phyloP scores from a whole-genome alignment of 2,797 vertebrate species.

The Eremophila alpestris region DNA sequence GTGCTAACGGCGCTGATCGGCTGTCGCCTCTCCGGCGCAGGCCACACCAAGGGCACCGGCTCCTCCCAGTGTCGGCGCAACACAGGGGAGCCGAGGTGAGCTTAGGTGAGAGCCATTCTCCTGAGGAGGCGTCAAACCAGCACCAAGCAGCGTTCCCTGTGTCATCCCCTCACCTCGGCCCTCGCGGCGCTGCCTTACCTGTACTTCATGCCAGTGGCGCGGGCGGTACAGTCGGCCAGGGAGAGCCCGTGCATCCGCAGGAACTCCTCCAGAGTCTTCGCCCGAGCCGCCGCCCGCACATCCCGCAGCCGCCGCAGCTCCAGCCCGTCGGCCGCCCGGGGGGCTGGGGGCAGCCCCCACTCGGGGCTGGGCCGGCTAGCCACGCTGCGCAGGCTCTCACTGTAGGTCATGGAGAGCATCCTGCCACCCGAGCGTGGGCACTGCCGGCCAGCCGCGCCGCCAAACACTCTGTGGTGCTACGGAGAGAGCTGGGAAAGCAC shows the following conservation, averaged over 20 bases:
- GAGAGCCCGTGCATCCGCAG: constrained; percentile 94
- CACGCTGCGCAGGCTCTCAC: constrained; percentile 93
- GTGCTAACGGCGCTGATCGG: not conserved
- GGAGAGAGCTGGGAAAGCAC: constrained; percentile 18
- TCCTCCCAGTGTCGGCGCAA: not conserved
- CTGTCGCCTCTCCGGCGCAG: not conserved
- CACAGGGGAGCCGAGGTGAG: not conserved
- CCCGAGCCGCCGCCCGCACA: constrained; percentile 88
- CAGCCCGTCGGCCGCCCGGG: constrained; percentile 83
- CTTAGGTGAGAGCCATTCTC: not conserved
- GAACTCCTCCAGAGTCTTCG: constrained; percentile 96
- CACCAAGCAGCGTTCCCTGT: not conserved
- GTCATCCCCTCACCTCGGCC: not conserved
- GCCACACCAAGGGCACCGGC: not conserved
- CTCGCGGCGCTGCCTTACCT: constrained; percentile 83
- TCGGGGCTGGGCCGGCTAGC: constrained; percentile 93
- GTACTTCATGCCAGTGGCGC: constrained; percentile 95
- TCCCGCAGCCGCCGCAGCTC: constrained; percentile 92
- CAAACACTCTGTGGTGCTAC: not conserved
- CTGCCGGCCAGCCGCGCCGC: constrained; percentile 75
- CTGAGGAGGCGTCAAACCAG: not conserved
- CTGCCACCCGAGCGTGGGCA: constrained; percentile 79
- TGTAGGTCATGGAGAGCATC: constrained; percentile 99
- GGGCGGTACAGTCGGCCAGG: constrained; percentile 90
- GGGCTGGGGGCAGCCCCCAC: constrained; percentile 86